Percentiles rank a stretch among this genome's conserved stretches.
These are phyloP conservation scores for Leptonema lineaticorne DNA, from an alignment of 1,140 invertebrate genomes.

Conservation along the genomic window DNA sequence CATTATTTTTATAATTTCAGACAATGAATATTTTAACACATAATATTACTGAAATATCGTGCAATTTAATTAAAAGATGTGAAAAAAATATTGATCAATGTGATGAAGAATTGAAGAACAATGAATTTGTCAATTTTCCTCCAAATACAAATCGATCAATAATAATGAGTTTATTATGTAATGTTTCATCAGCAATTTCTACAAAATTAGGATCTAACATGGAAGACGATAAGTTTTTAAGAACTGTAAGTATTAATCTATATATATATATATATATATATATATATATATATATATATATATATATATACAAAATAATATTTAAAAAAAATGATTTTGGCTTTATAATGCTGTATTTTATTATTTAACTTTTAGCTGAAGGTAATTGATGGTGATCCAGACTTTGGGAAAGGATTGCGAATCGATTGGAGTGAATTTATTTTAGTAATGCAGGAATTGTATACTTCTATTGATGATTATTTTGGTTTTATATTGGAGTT, in stretches of 20 bases:
- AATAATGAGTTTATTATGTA: slow-evolving; percentile 45
- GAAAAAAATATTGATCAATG: slow-evolving; percentile 41
- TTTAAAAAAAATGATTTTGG: background rate
- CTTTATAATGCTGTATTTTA: too few relatives aligned
- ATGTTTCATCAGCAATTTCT: slow-evolving; percentile 46
- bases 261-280: background rate
- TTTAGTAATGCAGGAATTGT: slow-evolving; percentile 46
- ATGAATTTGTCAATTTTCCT: slow-evolving; percentile 41
- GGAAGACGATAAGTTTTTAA: slow-evolving; percentile 45
- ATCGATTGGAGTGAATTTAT: slow-evolving; percentile 51
- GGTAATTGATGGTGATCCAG: background rate
- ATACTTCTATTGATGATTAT: slow-evolving; percentile 43
- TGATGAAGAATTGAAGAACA: slow-evolving; percentile 41
- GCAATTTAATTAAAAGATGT: slow-evolving; percentile 35
- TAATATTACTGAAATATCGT: slow-evolving; percentile 46
- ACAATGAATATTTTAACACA: slow-evolving; percentile 48
- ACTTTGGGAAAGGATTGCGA: slow-evolving; percentile 17
- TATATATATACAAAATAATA: too few relatives aligned
- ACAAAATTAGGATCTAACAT: slow-evolving; percentile 43
- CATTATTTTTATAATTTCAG: slow-evolving; percentile 42
- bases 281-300: background rate
- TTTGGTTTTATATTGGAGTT: slow-evolving; percentile 24
- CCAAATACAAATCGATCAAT: slow-evolving; percentile 34
- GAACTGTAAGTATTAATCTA: slow-evolving; percentile 49
- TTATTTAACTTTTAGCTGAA: slow-evolving; percentile 33